phyloP scores from a whole-genome alignment of 2,113 vertebrate species.

The Cyanoramphus novaezelandiae region DNA sequence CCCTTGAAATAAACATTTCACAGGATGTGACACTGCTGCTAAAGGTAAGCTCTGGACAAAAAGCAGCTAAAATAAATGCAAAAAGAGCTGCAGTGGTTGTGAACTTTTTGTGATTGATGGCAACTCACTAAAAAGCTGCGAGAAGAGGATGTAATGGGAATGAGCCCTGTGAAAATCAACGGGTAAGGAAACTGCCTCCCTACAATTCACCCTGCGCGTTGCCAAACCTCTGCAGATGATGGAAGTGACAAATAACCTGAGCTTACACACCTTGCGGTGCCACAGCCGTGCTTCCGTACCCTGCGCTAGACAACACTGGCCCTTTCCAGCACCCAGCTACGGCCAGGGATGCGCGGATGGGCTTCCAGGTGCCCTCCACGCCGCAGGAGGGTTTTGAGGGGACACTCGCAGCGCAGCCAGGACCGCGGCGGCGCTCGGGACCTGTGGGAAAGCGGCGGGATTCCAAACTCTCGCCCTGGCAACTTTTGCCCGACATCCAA shows the following conservation, averaged over 20 bases:
- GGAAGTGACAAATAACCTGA: conserved; percentile 32
- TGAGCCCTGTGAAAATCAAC: conserved; percentile 1
- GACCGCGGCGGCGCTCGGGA: neutral
- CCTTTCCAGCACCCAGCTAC: neutral
- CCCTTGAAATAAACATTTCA: neutral
- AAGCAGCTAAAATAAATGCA: conserved; percentile 42
- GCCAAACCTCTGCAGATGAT: neutral
- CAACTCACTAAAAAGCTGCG: neutral
- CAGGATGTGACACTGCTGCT: neutral
- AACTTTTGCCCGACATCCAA: conserved; percentile 31
- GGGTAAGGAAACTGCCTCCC: neutral
- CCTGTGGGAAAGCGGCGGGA: neutral
- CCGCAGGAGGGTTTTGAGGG: neutral
- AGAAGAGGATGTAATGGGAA: conserved; percentile 17
- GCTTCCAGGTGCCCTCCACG: conserved; percentile 12
- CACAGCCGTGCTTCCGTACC: neutral
- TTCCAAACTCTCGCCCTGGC: neutral
- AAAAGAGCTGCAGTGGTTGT: neutral
- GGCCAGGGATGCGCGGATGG: conserved; percentile 62
- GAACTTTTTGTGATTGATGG: conserved; percentile 50
- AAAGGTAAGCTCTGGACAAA: conserved; percentile 47
- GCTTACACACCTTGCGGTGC: conserved; percentile 11
- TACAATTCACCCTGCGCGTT: neutral
- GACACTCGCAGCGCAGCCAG: neutral
- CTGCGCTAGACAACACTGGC: neutral